phyloP scores from a whole-genome alignment of 2,113 vertebrate genomes.

The Petromus typicus region DNA sequence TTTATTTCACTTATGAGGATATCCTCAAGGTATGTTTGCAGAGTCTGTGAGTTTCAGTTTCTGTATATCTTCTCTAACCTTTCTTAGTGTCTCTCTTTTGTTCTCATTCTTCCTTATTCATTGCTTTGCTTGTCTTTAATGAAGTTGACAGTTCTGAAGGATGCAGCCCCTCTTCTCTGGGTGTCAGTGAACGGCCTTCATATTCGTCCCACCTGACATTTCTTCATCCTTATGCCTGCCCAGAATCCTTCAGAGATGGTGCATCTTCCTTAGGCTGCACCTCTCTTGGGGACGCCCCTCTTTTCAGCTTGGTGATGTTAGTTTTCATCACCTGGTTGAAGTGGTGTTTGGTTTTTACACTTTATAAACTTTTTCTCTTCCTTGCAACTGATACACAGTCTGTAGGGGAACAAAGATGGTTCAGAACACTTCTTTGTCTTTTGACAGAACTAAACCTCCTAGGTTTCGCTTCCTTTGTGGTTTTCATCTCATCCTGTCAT shows the following conservation, averaged over 20 bases:
- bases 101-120: background rate
- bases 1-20: no score
- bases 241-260: background rate
- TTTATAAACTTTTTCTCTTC: constrained; percentile 1
- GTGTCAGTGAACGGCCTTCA: background rate
- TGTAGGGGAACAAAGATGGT: background rate
- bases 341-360: background rate
- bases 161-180: background rate
- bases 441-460: background rate
- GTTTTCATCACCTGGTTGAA: background rate
- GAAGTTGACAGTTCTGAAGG: background rate
- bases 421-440: background rate
- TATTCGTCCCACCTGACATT: background rate
- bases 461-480: background rate
- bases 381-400: background rate
- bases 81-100: background rate
- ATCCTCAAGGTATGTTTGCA: no score
- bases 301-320: background rate
- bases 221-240: background rate
- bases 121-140: background rate
- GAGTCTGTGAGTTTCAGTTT: rapidly evolving
- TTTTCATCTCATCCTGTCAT: background rate
- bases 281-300: background rate
- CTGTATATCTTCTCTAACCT: background rate
- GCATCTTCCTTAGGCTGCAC: background rate